Evolutionary conservation across 2,888 invertebrate genomes (phyloP).

Genomic region (Apamea anceps): DNA sequence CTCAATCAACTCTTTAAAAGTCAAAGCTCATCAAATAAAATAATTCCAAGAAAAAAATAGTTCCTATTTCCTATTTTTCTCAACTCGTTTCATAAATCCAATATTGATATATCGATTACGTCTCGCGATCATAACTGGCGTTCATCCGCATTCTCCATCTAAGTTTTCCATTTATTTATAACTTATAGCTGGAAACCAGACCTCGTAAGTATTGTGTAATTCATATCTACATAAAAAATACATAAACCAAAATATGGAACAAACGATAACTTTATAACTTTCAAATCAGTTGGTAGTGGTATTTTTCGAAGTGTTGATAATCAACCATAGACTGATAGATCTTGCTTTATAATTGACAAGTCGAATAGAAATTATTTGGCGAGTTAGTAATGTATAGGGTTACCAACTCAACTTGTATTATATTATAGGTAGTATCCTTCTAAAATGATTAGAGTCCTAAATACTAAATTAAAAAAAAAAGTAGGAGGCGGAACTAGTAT

Average conservation of each 20-base stretch:
- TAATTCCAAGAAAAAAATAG: neutral
- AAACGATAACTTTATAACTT: constrained; percentile 34
- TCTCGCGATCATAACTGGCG: constrained; percentile 29
- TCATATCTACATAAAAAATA: constrained; percentile 52
- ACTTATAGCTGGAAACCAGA: constrained; percentile 29
- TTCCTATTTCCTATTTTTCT: constrained; percentile 10
- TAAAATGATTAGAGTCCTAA: too few relatives aligned
- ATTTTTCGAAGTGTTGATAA: constrained; percentile 30
- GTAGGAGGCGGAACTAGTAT: too few relatives aligned
- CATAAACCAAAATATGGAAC: constrained; percentile 33
- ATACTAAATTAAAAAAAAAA: too few relatives aligned
- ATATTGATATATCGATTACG: constrained; percentile 51
- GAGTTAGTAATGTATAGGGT: neutral
- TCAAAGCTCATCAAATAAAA: neutral
- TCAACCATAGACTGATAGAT: constrained; percentile 5
- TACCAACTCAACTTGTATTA: too few relatives aligned
- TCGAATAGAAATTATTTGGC: neutral
- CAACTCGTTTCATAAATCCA: constrained; percentile 30
- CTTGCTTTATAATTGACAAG: constrained; percentile 1
- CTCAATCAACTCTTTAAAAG: neutral
- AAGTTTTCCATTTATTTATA: constrained; percentile 44
- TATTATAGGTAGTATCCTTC: too few relatives aligned
- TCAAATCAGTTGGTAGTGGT: constrained; percentile 7
- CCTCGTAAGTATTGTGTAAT: constrained; percentile 30
- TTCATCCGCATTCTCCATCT: constrained; percentile 51